Evolutionary conservation across 1,140 invertebrate species (phyloP), one percentile per base, ranked within the genome.

Genomic region (Apis florea): DNA sequence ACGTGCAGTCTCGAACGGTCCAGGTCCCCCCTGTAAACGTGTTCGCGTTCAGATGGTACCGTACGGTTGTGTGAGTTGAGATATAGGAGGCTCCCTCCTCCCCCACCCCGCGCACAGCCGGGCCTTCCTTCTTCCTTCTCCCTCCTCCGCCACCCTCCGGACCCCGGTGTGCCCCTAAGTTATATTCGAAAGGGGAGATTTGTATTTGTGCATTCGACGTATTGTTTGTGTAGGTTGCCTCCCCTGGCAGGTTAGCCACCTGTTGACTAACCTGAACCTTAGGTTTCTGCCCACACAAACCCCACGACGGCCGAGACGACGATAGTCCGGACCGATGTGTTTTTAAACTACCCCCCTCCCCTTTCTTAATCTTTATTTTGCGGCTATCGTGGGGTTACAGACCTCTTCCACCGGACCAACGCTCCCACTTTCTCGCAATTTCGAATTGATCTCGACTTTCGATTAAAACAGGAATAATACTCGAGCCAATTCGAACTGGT

Each of bases 1-100:
- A 93, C 93, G 93, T 93, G 93, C 92, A 93, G 92, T 92, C 92
- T 92, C 89, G 90, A 92, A 92, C 92, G 90, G 92, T 91, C 90
- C 92, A 92, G 89, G 83, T 85, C 78, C 73, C 80, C 83, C 83
- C 66, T n/a, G 83, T 88, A 88, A 91, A 92, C 89, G 90, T 89
- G 90, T 91, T 90, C 87, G 84, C 85, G 89, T 90, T 90, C 87
- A 85, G 86, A 91, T 88, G 84, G 87, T 86, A 72, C 83, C 70
- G 85, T 88, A 83, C 87, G 82, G 67, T 87, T 92, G 90, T 92
- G 91, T 93, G 88, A 88, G 92, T 92, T 89, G 83, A 91, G 89
- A 93, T 92, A 92, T 87, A 92, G 88, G 87, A 88, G 84, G 88
- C 86, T 89, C 70, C 79, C 67, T 74, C 85, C 82, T 85, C 68